A percentile compares a stretch with the other conserved stretches of the same genome.
These are phyloP conservation scores for Enteromius treurensis DNA, from an alignment of 2,797 vertebrate species.

Conservation along the genomic window DNA sequence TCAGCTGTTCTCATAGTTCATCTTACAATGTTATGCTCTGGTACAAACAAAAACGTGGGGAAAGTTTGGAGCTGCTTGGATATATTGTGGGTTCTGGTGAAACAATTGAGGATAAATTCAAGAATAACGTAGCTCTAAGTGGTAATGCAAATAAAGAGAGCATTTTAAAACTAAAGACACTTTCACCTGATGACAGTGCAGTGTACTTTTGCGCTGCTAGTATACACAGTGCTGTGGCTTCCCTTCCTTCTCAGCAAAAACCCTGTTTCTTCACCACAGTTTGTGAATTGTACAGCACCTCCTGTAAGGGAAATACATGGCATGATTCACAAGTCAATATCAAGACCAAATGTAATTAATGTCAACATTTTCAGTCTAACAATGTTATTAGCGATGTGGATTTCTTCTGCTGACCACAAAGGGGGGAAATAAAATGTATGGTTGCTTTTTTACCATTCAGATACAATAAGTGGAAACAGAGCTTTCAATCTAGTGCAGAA, in stretches of 20 bases:
- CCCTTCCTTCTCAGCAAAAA: conserved; percentile 58
- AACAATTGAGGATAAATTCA: conserved; percentile 26
- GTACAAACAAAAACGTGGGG: conserved; percentile 56
- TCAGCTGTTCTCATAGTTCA: conserved; percentile 64
- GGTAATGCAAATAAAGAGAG: conserved; percentile 42
- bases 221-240: conserved; percentile 59
- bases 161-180: conserved; percentile 43
- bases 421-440: neutral
- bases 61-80: neutral
- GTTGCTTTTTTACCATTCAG: neutral
- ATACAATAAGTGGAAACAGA: neutral
- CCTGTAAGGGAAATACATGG: neutral
- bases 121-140: conserved; percentile 13
- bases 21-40: conserved; percentile 61
- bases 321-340: neutral
- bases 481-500: neutral
- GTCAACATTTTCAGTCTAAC: neutral
- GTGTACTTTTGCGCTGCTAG: conserved; percentile 60
- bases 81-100: neutral
- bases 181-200: conserved; percentile 49
- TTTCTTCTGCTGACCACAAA: neutral
- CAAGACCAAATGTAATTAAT: neutral
- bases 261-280: conserved; percentile 2
- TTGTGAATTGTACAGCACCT: neutral
- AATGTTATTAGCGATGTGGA: too few relatives aligned